A percentile compares a stretch with the other conserved stretches of the same genome.
These are phyloP conservation scores for Silurus asotus DNA, from an alignment of 2,113 vertebrate species.

Conservation along the genomic window DNA sequence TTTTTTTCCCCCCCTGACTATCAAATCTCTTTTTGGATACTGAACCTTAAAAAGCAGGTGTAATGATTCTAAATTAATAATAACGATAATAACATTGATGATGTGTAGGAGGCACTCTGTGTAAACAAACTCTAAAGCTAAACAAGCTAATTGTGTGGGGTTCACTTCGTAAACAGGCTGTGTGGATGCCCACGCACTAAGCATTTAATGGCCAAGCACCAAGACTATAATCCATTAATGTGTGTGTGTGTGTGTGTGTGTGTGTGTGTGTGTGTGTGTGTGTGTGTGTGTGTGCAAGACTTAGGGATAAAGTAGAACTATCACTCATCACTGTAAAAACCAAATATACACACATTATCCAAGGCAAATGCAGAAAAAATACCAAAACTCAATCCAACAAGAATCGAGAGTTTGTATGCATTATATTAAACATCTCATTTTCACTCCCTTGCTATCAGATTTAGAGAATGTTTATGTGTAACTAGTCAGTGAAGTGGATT, in stretches of 20 bases:
- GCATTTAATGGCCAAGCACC: constrained; percentile 50
- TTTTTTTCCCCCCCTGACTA: neutral
- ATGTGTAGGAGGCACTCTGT: constrained; percentile 3
- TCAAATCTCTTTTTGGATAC: neutral
- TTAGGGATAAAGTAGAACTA: neutral
- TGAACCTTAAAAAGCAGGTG: constrained; percentile 16
- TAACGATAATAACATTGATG: constrained; percentile 2
- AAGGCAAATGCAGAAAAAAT: neutral
- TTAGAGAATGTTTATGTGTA: neutral
- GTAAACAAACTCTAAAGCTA: constrained; percentile 46
- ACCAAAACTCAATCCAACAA: neutral
- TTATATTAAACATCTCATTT: constrained; percentile 43
- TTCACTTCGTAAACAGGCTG: constrained; percentile 74
- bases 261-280: neutral
- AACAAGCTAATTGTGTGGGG: constrained; percentile 73
- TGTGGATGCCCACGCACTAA: constrained; percentile 56
- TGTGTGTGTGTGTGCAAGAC: neutral
- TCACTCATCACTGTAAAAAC: neutral
- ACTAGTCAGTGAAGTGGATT: neutral
- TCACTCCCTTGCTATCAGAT: constrained; percentile 5
- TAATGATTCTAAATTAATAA: constrained; percentile 32
- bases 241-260: constrained; percentile 47
- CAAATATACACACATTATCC: neutral
- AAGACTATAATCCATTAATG: constrained; percentile 69
- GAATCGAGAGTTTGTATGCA: constrained; percentile 1